Evolutionary conservation across 2,113 vertebrate species (phyloP).

Genomic region (Donacobius atricapilla): DNA sequence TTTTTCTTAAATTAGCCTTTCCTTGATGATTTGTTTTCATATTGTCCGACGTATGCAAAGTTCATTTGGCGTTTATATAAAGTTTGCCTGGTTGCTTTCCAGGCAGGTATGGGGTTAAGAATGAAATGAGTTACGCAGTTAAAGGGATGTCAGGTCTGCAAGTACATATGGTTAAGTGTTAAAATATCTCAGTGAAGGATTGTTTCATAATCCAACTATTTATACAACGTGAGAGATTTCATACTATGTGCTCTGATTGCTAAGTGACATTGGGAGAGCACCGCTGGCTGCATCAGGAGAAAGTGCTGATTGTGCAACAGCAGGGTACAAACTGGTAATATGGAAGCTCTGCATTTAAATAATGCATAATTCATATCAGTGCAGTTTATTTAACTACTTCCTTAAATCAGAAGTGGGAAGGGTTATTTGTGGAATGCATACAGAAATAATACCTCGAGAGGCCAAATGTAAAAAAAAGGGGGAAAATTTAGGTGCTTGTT

Average conservation of each 20-base stretch:
- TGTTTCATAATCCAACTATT: neutral
- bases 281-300: neutral
- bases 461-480: neutral
- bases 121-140: neutral
- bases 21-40: neutral
- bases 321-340: neutral
- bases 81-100: neutral
- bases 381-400: neutral
- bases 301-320: neutral
- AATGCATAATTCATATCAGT: neutral
- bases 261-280: neutral
- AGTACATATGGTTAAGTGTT: neutral
- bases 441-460: neutral
- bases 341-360: neutral
- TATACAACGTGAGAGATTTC: neutral
- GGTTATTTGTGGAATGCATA: neutral
- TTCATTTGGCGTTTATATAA: neutral
- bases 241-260: neutral
- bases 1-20: neutral
- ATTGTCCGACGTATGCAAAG: neutral
- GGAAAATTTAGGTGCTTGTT: neutral
- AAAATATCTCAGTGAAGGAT: neutral
- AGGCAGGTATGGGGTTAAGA: neutral
- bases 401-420: neutral
- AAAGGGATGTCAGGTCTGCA: neutral